A percentile compares a stretch with the other conserved stretches of the same genome.
Evolutionary conservation across 2,888 invertebrate species (phyloP).

Genomic region (Chrysotoxum bicinctum): DNA sequence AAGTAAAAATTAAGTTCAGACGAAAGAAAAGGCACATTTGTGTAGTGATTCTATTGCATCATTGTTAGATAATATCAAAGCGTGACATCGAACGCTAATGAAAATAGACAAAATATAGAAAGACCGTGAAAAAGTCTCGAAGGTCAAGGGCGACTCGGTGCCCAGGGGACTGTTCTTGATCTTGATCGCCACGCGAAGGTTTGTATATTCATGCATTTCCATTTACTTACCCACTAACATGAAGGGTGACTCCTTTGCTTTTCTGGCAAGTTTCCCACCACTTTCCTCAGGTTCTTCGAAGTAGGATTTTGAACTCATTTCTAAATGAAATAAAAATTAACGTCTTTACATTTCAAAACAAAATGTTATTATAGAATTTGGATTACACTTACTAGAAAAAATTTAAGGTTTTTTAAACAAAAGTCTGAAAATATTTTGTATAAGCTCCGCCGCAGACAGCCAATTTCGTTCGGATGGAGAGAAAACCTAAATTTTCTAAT

Average conservation of each 20-base stretch:
- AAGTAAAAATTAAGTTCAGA: background rate
- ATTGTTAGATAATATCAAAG: conserved; percentile 47
- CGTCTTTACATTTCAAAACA: background rate
- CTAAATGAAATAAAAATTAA: background rate
- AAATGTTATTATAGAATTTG: background rate
- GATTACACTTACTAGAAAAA: background rate
- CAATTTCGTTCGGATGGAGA: background rate
- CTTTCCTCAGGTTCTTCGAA: conserved; percentile 77
- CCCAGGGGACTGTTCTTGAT: conserved; percentile 13
- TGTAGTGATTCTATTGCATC: conserved; percentile 5
- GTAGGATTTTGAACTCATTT: conserved; percentile 79
- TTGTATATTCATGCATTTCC: background rate
- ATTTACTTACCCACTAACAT: conserved; percentile 86
- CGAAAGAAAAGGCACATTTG: background rate
- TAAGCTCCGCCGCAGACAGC: background rate
- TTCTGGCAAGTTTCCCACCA: conserved; percentile 83
- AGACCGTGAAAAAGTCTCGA: background rate
- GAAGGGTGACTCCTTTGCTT: conserved; percentile 88
- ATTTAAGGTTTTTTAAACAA: background rate
- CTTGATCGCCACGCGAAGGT: conserved; percentile 13
- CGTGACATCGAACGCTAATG: background rate
- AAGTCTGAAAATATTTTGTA: background rate
- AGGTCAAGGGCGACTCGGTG: conserved; percentile 50
- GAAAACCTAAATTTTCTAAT: background rate
- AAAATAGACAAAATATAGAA: background rate